Evolutionary conservation across 2,113 vertebrate species (phyloP), one percentile per base, ranked within the genome.

Genomic region (Atlantisia rogersi): DNA sequence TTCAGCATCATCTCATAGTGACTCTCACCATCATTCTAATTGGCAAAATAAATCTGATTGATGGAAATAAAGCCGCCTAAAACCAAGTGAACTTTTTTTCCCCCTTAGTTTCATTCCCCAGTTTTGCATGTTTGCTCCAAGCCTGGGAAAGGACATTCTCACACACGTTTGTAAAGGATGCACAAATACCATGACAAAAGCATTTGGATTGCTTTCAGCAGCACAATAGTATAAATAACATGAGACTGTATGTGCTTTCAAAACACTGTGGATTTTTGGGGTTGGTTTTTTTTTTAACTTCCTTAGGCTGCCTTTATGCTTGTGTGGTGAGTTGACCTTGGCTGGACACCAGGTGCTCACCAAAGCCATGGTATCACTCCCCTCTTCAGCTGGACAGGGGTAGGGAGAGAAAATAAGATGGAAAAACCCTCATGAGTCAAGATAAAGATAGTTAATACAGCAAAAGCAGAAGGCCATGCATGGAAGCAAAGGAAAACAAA

Each of bases 11-110:
- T 80, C 55, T 79, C 74, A 59, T n/a, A 80, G 81, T 63, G 81
- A 25, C 40, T 82, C 81, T 91, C 78, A 90, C 50, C 32, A 6
- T 44, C 68, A 60, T 64, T 96, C 73, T 93, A 94, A 96, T 13
- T 62, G 76, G 53, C 26, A 75, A 86, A 86, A 94, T 68, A 88
- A 90, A 95, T 78, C 88, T 28, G 10, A 35, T 19, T 87, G 56
- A 52, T 68, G 48, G 76, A 96, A 92, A 77, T 9, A 87, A 37
- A 90, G 37, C 22, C 46, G 74, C 56, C 25, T 58, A 59, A 95
- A 94, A 70, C 15, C 56, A 81, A 90, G 17, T 7, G 46, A 56
- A 52, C 1, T 5, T 52, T 42, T 77, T 10, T 65, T 92, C 88
- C 81, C 13, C 28, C 18, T 86, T 58, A 13, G 22, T 75, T 87